Evolutionary conservation across 92 coral and sea anemone genomes (phyloP), one percentile per base, ranked within the genome.

Genomic region (Hydrozoanthus gracilis): DNA sequence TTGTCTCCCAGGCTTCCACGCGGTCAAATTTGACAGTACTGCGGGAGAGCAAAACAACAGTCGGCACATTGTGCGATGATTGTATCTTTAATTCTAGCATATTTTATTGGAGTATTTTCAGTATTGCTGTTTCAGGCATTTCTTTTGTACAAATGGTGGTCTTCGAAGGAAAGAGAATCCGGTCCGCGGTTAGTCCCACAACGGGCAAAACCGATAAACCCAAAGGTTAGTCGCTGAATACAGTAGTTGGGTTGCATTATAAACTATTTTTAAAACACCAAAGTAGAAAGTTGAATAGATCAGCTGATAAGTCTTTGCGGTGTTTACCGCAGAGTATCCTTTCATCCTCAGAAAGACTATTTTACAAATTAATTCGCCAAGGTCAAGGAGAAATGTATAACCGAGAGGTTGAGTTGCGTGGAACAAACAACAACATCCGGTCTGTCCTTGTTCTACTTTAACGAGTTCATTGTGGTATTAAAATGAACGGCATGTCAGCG

Each of bases 61-160:
- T n/a, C 20, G 16, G 45, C 39, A 71, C n/a, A 6, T 62, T 52
- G 39, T 69, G 73, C 17, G 90, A 94, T 94, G 98, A 89, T 94
- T 86, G 88, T 94, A 71, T 91, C 94, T 60, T 91, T 92, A 44
- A 88, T 89, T 79, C 91, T 94, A 82, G 95, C 99, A 64, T 96
- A 95, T 78, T 83, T 95, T 64, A 93, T 92, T 86, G 99, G 99
- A 82, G 96, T 96, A 12, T 89, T 96, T 86, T 92, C 96, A 49
- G 95, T 96, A 71, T 88, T 96, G 79, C 90, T 96, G 77, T 88
- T 96, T 44, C 93, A 96, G 71, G 92, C 96, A 17, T 88, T 96
- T 92, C 86, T 93, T 16, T 88, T 96, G 51, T 96, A 93, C 93
- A 95, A 94, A 93, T 96, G 99, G 99, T 97, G 99, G 99, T 90